Evolutionary conservation across 2,888 invertebrate genomes (phyloP), one percentile per base, ranked within the genome.

Genomic region (Patella ulyssiponensis): DNA sequence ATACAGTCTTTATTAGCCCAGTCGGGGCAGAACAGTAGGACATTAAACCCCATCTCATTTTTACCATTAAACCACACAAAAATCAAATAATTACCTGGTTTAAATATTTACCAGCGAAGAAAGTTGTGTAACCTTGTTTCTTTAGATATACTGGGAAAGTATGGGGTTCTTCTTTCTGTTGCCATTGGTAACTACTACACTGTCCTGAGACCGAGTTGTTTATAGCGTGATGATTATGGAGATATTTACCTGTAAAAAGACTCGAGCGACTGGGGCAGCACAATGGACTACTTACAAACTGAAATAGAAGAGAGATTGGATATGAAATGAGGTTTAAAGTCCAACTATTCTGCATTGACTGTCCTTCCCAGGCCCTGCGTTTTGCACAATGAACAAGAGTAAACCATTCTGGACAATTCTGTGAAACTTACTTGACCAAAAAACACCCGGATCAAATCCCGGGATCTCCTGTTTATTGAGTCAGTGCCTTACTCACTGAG

Each of bases 81-180:
- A 27, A 14, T 76, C 4, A 14, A 54, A n/a, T 7, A 69, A 82
- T 81, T 88, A 96, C 97, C 93, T 95, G 94, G 92, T 98, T 98
- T 82, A 98, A 93, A 92, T 98, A 98, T 93, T 98, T 98, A 73
- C 98, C 98, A 84, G 96, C 97, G 91, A 96, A 98, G 90, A 97
- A 97, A 0, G 97, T 98, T 7, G 92, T 93, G 88, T 98, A 98
- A 11, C 93, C 93, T 0, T 94, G 94, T 0, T 93, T 89, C 76
- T 95, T 94, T 54, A 98, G 91, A 69, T 94, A 90, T 0, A 94
- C 93, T 0, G 95, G 95, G 86, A 97, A 94, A 1, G 96, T 94
- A 0, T 92, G 90, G 0, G 92, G 91, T 90, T 98, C 97, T 7
- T 93, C 91, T 7, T 90, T 88, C 17, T 92, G 88, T 86, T 94